Evolutionary conservation across 1,140 invertebrate species (phyloP).

Genomic region (Danaus melanippus): DNA sequence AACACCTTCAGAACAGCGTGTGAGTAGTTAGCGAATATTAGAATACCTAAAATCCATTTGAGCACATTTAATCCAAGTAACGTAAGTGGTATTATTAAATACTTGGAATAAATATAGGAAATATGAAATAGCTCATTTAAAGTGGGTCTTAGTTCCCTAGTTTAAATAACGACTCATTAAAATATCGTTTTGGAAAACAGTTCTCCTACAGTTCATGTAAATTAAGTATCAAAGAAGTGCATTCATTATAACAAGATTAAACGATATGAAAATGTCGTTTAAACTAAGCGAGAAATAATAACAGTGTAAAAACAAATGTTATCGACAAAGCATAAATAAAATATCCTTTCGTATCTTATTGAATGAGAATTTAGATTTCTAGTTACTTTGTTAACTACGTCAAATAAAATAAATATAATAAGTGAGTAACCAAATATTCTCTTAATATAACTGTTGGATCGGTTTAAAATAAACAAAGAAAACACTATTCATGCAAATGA

Average conservation of each 20-base stretch:
- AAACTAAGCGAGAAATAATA: conserved; percentile 21
- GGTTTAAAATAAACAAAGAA: conserved; percentile 14
- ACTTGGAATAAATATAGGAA: not conserved
- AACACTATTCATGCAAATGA: conserved; percentile 37
- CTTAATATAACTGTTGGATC: no score
- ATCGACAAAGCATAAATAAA: not conserved
- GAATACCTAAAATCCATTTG: no score
- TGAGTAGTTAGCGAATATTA: no score
- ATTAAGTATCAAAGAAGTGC: conserved; percentile 40
- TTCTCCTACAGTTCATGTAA: conserved; percentile 53
- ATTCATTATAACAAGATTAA: conserved; percentile 51
- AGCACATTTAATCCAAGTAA: no score
- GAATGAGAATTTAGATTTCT: not conserved
- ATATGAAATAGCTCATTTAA: conserved; percentile 28
- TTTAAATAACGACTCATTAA: conserved; percentile 53
- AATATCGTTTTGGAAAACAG: conserved; percentile 48
- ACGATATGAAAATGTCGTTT: conserved; percentile 37
- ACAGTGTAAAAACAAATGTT: conserved; percentile 7
- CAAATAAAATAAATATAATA: no score
- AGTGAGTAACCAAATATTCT: no score
- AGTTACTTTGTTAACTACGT: no score
- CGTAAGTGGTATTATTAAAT: not conserved
- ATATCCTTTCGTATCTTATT: not conserved
- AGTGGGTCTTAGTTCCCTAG: conserved; percentile 36
- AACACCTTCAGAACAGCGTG: not conserved